phyloP scores from a whole-genome alignment of 2,113 vertebrate genomes.

The Psettodes erumei region DNA sequence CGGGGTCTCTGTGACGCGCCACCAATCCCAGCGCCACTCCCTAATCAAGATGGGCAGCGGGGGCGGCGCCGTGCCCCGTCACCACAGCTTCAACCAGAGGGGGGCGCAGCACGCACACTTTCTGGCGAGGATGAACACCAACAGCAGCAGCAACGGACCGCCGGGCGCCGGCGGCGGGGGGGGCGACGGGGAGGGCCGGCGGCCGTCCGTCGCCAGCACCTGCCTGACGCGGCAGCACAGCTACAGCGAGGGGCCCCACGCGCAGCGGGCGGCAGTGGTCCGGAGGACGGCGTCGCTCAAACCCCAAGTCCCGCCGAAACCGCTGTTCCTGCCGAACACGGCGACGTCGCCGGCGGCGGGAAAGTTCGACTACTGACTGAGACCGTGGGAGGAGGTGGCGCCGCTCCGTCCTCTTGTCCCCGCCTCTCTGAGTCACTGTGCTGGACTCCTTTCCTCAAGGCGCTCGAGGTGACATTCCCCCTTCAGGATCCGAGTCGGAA shows the following conservation, averaged over 20 bases:
- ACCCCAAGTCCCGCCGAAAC: constrained; percentile 79
- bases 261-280: constrained; percentile 62
- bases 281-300: constrained; percentile 82
- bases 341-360: constrained; percentile 55
- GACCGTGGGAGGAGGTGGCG: not conserved
- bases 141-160: constrained; percentile 67
- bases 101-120: constrained; percentile 54
- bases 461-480: too few species aligned
- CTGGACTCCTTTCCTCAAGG: too few species aligned
- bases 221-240: constrained; percentile 85
- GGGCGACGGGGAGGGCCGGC: constrained; percentile 24
- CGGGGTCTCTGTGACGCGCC: constrained; percentile 27
- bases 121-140: constrained; percentile 72
- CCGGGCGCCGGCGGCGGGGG: fast-evolving
- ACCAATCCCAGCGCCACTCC: constrained; percentile 76
- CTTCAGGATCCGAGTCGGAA: too few species aligned
- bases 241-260: constrained; percentile 79
- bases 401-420: too few species aligned
- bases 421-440: too few species aligned
- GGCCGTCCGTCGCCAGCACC: constrained; percentile 21
- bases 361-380: constrained; percentile 73
- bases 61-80: constrained; percentile 66
- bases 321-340: constrained; percentile 80
- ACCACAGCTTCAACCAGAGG: constrained; percentile 80
- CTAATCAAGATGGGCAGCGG: constrained; percentile 78